Base-by-base conservation (phyloP, 2,797 vertebrate genomes). In the Enteromius viviparus region DNA sequence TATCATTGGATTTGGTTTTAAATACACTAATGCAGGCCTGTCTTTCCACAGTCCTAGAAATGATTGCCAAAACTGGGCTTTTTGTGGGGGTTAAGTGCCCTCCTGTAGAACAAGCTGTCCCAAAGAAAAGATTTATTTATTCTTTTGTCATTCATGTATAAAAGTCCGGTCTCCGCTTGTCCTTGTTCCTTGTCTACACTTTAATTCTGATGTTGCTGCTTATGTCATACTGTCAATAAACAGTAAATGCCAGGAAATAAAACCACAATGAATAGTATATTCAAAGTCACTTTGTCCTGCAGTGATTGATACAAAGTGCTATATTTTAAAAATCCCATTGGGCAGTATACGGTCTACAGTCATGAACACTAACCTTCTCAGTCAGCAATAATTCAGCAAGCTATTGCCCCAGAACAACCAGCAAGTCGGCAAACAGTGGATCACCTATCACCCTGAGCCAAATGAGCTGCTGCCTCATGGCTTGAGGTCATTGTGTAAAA, bases 401-500 rank as follows among this genome's bases (percentile, higher is more conserved):
- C 71, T 70, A 3, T 83, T 66, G 53, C 26, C 17, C 3, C 65
- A 47, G 47, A 60, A 79, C 32, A 34, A 75, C 69, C 77, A 68
- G 14, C 71, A 60, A 60, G 49, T 80, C 51, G 65, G 34, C 71
- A 75, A 26, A 66, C 78, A 80, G 60, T 60, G 62, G 49, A 45
- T 58, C 60, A 34, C 34, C 77, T 58, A 45, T 80, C 62, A 45
- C 37, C 65, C 26, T 5, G 66, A 15, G 17, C 64, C 37, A 62
- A 76, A 85, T 70, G 64, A 85, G 42, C 79, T 49, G 60, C 37
- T 72, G 74, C 51, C 26, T 23, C 26, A 51, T 74, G 42, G 62
- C 76, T 81, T 45, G 62, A 55, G 82, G 58, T 32, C 72, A 80
- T 37, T 85, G 83, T 87, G 72, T 85, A 81, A 88, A 89, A 87